phyloP scores from a whole-genome alignment of 35 echinoderm and acorn worm species.

The Heliocidaris tuberculata region DNA sequence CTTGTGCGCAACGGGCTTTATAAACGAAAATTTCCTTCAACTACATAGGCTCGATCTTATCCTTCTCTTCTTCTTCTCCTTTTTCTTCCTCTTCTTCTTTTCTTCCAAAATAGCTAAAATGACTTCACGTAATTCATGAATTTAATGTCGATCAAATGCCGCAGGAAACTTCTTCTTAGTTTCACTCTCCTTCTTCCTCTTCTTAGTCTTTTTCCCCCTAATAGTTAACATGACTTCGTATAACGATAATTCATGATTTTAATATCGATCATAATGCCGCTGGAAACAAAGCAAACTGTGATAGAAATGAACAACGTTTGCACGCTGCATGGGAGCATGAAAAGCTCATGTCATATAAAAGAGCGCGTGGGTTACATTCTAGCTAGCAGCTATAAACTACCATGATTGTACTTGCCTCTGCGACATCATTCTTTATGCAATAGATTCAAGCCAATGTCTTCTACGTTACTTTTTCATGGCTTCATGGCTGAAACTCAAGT shows the following conservation, averaged over 20 bases:
- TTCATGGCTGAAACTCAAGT: not conserved
- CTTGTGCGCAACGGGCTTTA: too few species aligned
- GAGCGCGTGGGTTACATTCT: not conserved
- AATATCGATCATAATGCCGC: too few species aligned
- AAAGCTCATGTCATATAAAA: not conserved
- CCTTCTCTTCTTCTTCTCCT: not conserved
- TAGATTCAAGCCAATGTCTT: not conserved
- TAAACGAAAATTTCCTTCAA: too few species aligned
- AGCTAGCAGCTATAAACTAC: not conserved
- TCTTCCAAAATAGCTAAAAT: too few species aligned
- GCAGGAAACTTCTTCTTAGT: too few species aligned
- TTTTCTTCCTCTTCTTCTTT: not conserved
- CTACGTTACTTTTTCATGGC: not conserved
- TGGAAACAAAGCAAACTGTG: too few species aligned
- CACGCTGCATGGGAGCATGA: too few species aligned
- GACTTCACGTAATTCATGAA: too few species aligned
- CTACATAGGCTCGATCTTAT: not conserved
- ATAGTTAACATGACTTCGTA: not conserved
- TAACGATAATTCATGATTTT: not conserved
- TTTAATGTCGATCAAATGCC: too few species aligned
- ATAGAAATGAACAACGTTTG: too few species aligned
- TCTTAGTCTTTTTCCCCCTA: too few species aligned
- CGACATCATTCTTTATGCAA: not conserved
- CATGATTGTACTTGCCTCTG: not conserved
- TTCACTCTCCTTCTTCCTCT: too few species aligned